Percentiles rank a stretch among this genome's conserved stretches.
Evolutionary conservation across 2,888 invertebrate species (phyloP).

Genomic region (Agrilus mali): DNA sequence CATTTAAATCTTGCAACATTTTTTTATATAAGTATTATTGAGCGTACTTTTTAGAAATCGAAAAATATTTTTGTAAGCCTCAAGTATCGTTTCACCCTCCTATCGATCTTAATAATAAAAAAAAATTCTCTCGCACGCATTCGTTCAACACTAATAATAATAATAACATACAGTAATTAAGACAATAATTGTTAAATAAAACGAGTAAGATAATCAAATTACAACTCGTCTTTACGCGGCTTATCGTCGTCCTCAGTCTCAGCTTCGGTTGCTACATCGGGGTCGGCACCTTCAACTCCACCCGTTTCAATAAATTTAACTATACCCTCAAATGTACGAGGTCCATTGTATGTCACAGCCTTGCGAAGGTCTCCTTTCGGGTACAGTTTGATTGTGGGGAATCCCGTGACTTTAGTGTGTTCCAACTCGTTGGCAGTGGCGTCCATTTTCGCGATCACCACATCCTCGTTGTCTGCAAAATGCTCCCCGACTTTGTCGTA

Average conservation of each 20-base stretch:
- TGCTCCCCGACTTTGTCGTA: constrained; percentile 82
- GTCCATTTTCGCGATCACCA: constrained; percentile 97
- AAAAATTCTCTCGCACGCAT: too few relatives aligned
- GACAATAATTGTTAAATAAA: too few relatives aligned
- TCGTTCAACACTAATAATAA: too few relatives aligned
- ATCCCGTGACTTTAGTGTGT: constrained; percentile 86
- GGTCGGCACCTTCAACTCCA: constrained; percentile 65
- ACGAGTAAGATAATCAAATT: constrained; percentile 30
- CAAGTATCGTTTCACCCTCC: too few relatives aligned
- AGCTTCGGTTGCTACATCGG: constrained; percentile 47
- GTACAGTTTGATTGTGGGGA: constrained; percentile 92
- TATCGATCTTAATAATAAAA: too few relatives aligned
- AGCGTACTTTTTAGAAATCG: too few relatives aligned
- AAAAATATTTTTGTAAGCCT: too few relatives aligned
- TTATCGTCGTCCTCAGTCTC: constrained; percentile 62
- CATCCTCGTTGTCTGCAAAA: constrained; percentile 66
- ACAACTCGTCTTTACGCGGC: constrained; percentile 68
- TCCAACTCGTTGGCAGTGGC: constrained; percentile 96
- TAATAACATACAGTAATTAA: too few relatives aligned
- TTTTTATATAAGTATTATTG: too few relatives aligned
- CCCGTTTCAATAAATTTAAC: constrained; percentile 87
- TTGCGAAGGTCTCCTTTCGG: constrained; percentile 84
- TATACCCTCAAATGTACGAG: constrained; percentile 86
- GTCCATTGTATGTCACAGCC: constrained; percentile 85
- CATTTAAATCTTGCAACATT: too few relatives aligned